These are phyloP conservation scores for Dinoponera quadriceps DNA, from an alignment of 1,140 invertebrate genomes.

Conservation along the genomic window DNA sequence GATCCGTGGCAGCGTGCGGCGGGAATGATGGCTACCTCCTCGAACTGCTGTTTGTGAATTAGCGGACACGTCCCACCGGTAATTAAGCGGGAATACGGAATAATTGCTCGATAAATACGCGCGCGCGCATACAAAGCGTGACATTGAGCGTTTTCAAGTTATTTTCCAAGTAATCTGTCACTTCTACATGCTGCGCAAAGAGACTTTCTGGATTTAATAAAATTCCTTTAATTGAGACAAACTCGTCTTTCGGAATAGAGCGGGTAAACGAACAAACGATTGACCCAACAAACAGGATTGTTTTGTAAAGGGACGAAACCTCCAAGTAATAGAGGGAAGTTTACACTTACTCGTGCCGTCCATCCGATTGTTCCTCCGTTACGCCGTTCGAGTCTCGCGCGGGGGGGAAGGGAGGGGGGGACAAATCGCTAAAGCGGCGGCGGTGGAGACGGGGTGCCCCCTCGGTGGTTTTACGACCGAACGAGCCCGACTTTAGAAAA, in stretches of 20 bases:
- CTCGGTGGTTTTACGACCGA: slow-evolving; percentile 71
- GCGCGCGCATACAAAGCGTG: background rate
- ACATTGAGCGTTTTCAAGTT: background rate
- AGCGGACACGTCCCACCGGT: background rate
- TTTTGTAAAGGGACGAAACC: background rate
- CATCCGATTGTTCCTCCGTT: background rate
- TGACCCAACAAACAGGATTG: too few species aligned
- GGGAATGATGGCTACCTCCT: background rate
- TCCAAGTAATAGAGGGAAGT: background rate
- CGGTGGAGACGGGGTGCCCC: slow-evolving; percentile 6
- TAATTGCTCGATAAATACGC: background rate
- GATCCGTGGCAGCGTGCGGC: slow-evolving; percentile 13
- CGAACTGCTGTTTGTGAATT: slow-evolving; percentile 25
- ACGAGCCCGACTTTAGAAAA: slow-evolving; percentile 59
- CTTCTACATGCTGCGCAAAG: background rate
- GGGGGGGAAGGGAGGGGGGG: background rate
- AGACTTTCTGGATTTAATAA: too few species aligned
- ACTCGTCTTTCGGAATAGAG: too few species aligned
- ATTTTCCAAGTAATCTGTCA: background rate
- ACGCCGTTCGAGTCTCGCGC: background rate
- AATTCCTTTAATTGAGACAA: too few species aligned
- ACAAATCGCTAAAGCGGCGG: slow-evolving; percentile 19
- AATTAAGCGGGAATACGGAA: background rate
- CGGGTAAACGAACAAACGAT: too few species aligned
- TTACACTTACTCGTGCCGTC: background rate